These are phyloP conservation scores for Carcina quercana DNA, from an alignment of 2,888 invertebrate genomes.

Conservation along the genomic window DNA sequence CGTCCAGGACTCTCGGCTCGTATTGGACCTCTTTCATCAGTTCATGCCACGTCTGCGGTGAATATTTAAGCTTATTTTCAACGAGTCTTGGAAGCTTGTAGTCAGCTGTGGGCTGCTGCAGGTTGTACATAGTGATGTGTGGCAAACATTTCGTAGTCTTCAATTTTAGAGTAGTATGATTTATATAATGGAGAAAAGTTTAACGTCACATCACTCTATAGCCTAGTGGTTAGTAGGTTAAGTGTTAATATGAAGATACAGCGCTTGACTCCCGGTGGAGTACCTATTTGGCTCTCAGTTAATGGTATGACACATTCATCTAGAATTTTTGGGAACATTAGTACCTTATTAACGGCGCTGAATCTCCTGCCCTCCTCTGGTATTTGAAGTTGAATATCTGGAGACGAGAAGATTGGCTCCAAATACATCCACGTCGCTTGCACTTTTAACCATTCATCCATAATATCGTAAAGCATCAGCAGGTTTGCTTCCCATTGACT, in stretches of 20 bases:
- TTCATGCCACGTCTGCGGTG: slow-evolving; percentile 95
- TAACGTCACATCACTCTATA: too few species aligned
- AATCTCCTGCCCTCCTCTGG: slow-evolving; percentile 97
- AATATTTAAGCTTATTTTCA: background rate
- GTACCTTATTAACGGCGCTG: slow-evolving; percentile 93
- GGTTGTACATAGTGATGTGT: too few species aligned
- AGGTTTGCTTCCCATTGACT: slow-evolving; percentile 95
- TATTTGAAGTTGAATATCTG: slow-evolving; percentile 98
- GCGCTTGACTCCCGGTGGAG: too few species aligned
- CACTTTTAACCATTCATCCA: slow-evolving; percentile 96
- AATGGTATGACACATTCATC: too few species aligned
- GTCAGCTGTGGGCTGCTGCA: too few species aligned
- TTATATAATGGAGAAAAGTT: too few species aligned
- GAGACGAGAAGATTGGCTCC: slow-evolving; percentile 97
- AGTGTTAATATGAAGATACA: too few species aligned
- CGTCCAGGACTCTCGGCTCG: slow-evolving; percentile 88
- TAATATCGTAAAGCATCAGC: slow-evolving; percentile 89
- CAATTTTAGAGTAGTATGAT: too few species aligned
- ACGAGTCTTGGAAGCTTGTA: too few species aligned
- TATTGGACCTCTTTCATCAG: slow-evolving; percentile 88
- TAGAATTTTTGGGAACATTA: background rate
- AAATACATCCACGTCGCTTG: slow-evolving; percentile 98
- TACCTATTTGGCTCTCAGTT: too few species aligned
- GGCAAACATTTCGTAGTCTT: too few species aligned
- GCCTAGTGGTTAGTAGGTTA: too few species aligned